These are phyloP conservation scores for Cuculus canorus DNA, from an alignment of 2,797 vertebrate species.

Conservation along the genomic window DNA sequence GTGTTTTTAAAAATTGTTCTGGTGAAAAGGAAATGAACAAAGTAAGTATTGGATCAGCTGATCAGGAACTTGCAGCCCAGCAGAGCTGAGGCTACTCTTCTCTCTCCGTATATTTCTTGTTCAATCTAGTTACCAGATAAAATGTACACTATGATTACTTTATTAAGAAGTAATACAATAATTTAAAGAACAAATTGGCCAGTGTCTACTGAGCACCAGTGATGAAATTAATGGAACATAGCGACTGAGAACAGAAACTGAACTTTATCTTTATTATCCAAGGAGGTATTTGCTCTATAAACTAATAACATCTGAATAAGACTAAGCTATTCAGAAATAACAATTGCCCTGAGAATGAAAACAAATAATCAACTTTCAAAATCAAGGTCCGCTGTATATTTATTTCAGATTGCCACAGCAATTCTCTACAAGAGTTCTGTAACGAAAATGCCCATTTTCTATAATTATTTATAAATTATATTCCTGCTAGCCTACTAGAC, in stretches of 20 bases:
- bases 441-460: background rate
- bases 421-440: background rate
- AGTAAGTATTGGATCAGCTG: background rate
- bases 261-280: background rate
- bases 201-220: background rate
- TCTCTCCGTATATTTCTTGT: background rate
- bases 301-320: background rate
- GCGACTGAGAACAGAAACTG: background rate
- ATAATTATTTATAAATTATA: background rate
- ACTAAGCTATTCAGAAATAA: background rate
- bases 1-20: background rate
- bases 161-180: background rate
- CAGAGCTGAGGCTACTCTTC: rapidly evolving
- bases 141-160: background rate
- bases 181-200: background rate
- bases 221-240: background rate
- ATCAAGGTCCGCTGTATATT: background rate
- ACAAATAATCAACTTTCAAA: background rate
- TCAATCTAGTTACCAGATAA: background rate
- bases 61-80: background rate
- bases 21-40: background rate
- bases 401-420: background rate
- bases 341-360: background rate
- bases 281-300: background rate
- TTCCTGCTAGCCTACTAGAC: background rate